Evolutionary conservation across 1,140 invertebrate genomes (phyloP), one percentile per base, ranked within the genome.

Genomic region (Dreissena rostriformis): DNA sequence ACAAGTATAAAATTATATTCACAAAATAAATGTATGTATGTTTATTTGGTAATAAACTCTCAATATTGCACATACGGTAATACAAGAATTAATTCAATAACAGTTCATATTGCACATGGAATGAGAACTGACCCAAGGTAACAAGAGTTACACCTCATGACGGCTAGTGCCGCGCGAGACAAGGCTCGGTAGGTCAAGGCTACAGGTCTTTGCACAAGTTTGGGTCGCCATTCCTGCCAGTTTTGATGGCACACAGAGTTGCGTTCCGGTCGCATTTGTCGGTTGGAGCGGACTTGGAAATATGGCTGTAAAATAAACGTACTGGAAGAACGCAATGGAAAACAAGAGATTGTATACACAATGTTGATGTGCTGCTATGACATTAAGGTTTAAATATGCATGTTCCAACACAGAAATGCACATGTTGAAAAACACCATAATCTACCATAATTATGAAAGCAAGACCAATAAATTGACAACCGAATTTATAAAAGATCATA

Each of bases 241-340:
- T 71, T 52, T 85, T 86, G 11, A 90, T 75, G 51, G 77, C 80
- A 86, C 88, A 90, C 8, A 90, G 57, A 19, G 88, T 86, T 87
- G 77, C 87, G 88, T 8, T 83, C 8, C 74, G 81, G n/a, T 63
- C 80, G 82, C 88, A 89, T 28, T 73, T 29, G n/a, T 68, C 57
- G 19, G 55, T 63, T 1, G 78, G 29, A 57, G 86, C 84, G 1
- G 72, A 81, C 71, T 89, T 89, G 22, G 57, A 61, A 22, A 77
- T 85, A 53, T 87, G 84, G 26, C 88, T 89, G 82, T 22, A 89
- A 88, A 57, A 78, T 22, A 68, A 24, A 61, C 14, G 57, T 22
- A 77, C 22, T 57, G 7, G 29, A 26, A 8, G 10, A 29, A 12
- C 24, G 2, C 29, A 61, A 14, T 65, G 24, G 39, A 39, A 39